phyloP scores from a whole-genome alignment of 2,888 invertebrate species.

The Cerceris ruficornis region DNA sequence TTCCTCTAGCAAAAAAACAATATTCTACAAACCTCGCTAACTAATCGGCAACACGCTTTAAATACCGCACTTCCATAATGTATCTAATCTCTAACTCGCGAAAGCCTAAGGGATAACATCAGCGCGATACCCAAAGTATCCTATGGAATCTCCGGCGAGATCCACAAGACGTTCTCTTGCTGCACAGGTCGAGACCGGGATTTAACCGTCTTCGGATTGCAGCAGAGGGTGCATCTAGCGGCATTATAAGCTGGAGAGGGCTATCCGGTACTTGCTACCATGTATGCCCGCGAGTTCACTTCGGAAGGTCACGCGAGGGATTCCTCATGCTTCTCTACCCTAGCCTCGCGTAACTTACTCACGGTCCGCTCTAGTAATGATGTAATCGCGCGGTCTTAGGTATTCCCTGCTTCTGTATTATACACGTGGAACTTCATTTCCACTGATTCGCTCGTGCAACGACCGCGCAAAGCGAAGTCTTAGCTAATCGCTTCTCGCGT shows the following conservation, averaged over 20 bases:
- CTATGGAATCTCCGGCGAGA: not conserved
- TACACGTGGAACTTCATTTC: slow-evolving; percentile 41
- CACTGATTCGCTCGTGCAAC: not conserved
- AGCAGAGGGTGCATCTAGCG: slow-evolving; percentile 2
- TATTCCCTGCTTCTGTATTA: slow-evolving; percentile 19
- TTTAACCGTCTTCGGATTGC: slow-evolving; percentile 2
- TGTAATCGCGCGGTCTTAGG: slow-evolving; percentile 52
- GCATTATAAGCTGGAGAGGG: not conserved
- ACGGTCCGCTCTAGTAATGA: slow-evolving; percentile 63
- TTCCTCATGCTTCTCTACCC: slow-evolving; percentile 20
- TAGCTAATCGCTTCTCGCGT: not conserved
- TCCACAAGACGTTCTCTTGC: not conserved
- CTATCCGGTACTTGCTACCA: slow-evolving; percentile 17
- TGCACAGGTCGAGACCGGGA: slow-evolving; percentile 3
- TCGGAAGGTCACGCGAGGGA: slow-evolving; percentile 40
- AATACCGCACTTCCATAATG: too few relatives aligned
- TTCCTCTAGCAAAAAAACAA: too few relatives aligned
- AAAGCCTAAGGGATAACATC: too few relatives aligned
- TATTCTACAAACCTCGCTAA: too few relatives aligned
- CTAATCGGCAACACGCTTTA: too few relatives aligned
- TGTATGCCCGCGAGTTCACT: slow-evolving; percentile 25
- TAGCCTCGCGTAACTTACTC: slow-evolving; percentile 18
- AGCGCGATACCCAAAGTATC: too few relatives aligned
- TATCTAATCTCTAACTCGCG: too few relatives aligned
- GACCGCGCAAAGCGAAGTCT: not conserved